Conservation (phyloP, 2,888 invertebrate genomes). For the Ochlodes sylvanus region DNA sequence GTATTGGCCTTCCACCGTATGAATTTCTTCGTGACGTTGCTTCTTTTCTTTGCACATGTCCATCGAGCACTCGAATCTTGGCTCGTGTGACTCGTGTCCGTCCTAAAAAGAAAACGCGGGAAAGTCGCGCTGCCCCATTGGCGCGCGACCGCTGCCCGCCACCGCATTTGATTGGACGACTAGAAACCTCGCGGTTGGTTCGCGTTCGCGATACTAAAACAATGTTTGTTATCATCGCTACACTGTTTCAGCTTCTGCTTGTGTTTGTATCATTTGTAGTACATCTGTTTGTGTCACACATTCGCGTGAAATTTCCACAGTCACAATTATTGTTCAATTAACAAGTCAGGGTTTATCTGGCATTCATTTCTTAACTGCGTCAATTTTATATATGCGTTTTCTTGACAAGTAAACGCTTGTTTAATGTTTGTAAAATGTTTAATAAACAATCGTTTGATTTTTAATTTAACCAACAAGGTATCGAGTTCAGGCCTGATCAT, state of each 20-base stretch:
- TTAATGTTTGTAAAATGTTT: too few species aligned
- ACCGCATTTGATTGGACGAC: slow-evolving; percentile 11
- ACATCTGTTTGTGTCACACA: neutral
- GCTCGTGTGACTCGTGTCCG: slow-evolving; percentile 10
- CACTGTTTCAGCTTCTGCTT: slow-evolving; percentile 5
- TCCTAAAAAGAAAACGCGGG: slow-evolving; percentile 29
- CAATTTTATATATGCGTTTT: too few species aligned
- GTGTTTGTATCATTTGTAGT: neutral
- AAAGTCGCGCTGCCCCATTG: slow-evolving; percentile 20
- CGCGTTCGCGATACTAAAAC: slow-evolving; percentile 18
- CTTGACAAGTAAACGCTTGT: neutral
- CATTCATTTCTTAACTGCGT: too few species aligned
- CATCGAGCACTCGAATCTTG: slow-evolving; percentile 3
- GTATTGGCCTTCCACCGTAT: slow-evolving; percentile 47
- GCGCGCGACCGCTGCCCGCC: neutral
- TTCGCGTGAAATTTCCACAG: too few species aligned
- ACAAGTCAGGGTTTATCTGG: too few species aligned
- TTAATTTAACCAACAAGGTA: slow-evolving; percentile 1
- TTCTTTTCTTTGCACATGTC: slow-evolving; percentile 31
- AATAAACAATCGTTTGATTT: slow-evolving; percentile 1
- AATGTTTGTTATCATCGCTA: slow-evolving; percentile 12
- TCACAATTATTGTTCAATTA: too few species aligned
- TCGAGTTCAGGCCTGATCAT: slow-evolving; percentile 17
- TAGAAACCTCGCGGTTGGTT: slow-evolving; percentile 24
- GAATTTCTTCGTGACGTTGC: slow-evolving; percentile 40